Evolutionary conservation across 92 coral and sea anemone genomes (phyloP).

Genomic region (Anthopleura xanthogrammica): DNA sequence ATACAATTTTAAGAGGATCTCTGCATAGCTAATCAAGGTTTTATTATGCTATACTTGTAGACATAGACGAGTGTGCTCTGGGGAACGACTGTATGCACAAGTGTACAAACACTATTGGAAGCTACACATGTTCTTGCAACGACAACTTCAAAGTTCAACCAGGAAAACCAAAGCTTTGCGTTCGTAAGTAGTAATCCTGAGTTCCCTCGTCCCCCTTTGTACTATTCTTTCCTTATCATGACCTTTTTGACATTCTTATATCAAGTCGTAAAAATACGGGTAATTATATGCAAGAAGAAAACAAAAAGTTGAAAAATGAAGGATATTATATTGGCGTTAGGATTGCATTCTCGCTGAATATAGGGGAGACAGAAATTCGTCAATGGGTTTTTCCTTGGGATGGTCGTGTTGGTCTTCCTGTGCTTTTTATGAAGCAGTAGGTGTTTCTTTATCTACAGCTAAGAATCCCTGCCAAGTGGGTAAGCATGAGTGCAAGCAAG

Average conservation of each 20-base stretch:
- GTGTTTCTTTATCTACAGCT: slow-evolving; percentile 10
- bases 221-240: not conserved
- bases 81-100: slow-evolving; percentile 44
- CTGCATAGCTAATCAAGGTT: not conserved
- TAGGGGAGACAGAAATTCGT: too few relatives aligned
- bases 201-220: not conserved
- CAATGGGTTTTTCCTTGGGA: too few relatives aligned
- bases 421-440: not conserved
- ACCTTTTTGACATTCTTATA: not conserved
- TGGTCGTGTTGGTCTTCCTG: too few relatives aligned
- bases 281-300: too few relatives aligned
- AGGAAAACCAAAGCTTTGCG: slow-evolving; percentile 41
- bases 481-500: slow-evolving; percentile 21
- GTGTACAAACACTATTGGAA: slow-evolving; percentile 37
- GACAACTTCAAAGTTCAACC: slow-evolving; percentile 48
- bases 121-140: slow-evolving; percentile 51
- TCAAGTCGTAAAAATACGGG: not conserved
- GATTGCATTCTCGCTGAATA: too few relatives aligned
- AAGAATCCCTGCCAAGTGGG: slow-evolving; percentile 22
- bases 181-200: slow-evolving; percentile 38
- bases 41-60: slow-evolving; percentile 12
- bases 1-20: too few relatives aligned
- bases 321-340: too few relatives aligned
- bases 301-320: too few relatives aligned
- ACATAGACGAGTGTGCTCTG: slow-evolving; percentile 45